Percentiles rank a stretch among this genome's conserved stretches.
Evolutionary conservation across 2,888 invertebrate species (phyloP).

Genomic region (Parapristionchus giblindavisi): DNA sequence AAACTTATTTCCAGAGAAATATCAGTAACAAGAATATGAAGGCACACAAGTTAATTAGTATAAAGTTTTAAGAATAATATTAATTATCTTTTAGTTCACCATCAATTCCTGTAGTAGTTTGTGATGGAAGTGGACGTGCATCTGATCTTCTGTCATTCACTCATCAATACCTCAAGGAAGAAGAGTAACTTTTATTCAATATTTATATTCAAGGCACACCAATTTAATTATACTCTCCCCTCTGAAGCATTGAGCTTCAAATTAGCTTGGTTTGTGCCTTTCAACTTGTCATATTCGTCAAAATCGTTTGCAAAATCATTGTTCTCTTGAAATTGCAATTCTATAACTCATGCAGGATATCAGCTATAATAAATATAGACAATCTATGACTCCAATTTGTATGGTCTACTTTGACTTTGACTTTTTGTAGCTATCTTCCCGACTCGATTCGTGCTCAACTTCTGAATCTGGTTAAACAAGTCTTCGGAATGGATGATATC

Average conservation of each 20-base stretch:
- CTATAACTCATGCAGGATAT: too few relatives aligned
- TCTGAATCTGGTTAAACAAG: constrained; percentile 87
- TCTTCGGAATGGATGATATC: constrained; percentile 87
- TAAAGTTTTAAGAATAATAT: neutral
- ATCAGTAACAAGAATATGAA: neutral
- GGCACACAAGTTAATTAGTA: neutral
- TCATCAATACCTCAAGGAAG: constrained; percentile 79
- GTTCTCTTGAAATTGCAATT: too few relatives aligned
- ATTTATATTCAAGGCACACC: too few relatives aligned
- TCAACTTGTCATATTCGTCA: too few relatives aligned
- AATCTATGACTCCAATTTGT: too few relatives aligned
- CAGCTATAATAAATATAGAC: too few relatives aligned
- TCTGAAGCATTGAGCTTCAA: too few relatives aligned
- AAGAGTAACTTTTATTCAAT: constrained; percentile 49
- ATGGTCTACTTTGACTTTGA: too few relatives aligned
- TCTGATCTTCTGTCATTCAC: constrained; percentile 95
- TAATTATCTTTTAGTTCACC: constrained; percentile 45
- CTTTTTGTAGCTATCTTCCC: constrained; percentile 75
- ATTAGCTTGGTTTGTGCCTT: too few relatives aligned
- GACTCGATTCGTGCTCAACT: constrained; percentile 91
- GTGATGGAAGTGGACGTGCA: constrained; percentile 85
- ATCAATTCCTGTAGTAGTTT: constrained; percentile 80
- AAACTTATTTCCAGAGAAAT: neutral
- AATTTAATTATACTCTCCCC: too few relatives aligned
- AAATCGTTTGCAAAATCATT: too few relatives aligned